A percentile compares a stretch with the other conserved stretches of the same genome.
Evolutionary conservation across 2,888 invertebrate species (phyloP).

Genomic region (Drosophila melanocephala): DNA sequence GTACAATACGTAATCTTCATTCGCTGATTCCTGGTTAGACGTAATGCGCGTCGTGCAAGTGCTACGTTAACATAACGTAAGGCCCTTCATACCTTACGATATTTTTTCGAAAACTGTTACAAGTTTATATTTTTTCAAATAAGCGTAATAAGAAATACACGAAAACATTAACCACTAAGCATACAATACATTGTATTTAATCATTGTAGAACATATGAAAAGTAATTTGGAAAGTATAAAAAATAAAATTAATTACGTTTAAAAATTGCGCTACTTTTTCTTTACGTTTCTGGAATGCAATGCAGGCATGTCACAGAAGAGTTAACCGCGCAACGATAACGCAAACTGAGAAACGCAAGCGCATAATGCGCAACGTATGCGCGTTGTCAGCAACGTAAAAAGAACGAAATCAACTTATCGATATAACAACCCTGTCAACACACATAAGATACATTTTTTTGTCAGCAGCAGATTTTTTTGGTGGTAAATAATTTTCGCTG

Average conservation of each 20-base stretch:
- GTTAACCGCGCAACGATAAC: conserved; percentile 4
- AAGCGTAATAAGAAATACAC: background rate
- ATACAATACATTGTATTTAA: background rate
- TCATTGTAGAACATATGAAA: background rate
- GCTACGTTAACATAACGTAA: background rate
- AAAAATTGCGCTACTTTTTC: background rate
- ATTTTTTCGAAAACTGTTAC: background rate
- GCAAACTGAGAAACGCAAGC: conserved; percentile 7
- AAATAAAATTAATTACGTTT: background rate
- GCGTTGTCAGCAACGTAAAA: conserved; percentile 8
- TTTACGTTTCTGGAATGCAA: background rate
- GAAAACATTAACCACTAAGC: too few relatives aligned
- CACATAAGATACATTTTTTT: conserved; percentile 67
- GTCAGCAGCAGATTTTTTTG: conserved; percentile 67
- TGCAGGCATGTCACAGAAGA: too few relatives aligned
- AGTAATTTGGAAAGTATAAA: background rate
- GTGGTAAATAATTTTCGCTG: conserved; percentile 61
- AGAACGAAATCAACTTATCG: conserved; percentile 28
- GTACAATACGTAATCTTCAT: background rate
- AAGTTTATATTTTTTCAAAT: conserved; percentile 1
- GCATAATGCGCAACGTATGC: conserved; percentile 26
- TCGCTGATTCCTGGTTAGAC: background rate
- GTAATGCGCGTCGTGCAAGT: too few relatives aligned
- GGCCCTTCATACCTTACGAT: background rate
- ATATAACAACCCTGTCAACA: conserved; percentile 40